Evolutionary conservation across 2,113 vertebrate species (phyloP).

Genomic region (Theristicus caerulescens): DNA sequence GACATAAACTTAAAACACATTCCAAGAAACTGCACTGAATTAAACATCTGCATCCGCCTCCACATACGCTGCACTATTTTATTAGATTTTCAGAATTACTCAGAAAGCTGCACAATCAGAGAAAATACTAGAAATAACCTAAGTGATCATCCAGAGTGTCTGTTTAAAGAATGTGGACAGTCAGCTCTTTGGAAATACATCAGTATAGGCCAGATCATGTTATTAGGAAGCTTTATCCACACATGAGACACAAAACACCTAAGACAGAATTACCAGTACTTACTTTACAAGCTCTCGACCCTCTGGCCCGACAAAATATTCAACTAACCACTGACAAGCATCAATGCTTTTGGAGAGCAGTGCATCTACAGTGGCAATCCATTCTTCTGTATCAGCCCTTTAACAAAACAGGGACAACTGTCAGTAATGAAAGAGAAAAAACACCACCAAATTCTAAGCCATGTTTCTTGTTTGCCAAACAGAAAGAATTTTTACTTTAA

Average conservation of each 20-base stretch:
- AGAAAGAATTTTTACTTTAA: background rate
- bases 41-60: background rate
- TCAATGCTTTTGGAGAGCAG: constrained; percentile 93
- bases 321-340: constrained; percentile 95
- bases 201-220: background rate
- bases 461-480: background rate
- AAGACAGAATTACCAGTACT: constrained; percentile 46
- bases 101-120: background rate
- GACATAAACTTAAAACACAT: background rate
- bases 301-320: constrained; percentile 90
- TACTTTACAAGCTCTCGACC: constrained; percentile 94
- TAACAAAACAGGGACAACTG: background rate
- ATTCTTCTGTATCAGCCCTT: constrained; percentile 97
- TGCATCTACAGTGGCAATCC: constrained; percentile 95
- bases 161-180: background rate
- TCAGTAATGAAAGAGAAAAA: background rate
- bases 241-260: background rate
- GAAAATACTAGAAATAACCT: background rate
- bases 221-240: background rate
- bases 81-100: background rate
- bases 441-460: background rate
- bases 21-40: background rate
- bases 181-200: background rate
- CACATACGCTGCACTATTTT: background rate
- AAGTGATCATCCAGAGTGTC: background rate